phyloP scores from a whole-genome alignment of 2,113 vertebrate species.

The Caranx ignobilis region DNA sequence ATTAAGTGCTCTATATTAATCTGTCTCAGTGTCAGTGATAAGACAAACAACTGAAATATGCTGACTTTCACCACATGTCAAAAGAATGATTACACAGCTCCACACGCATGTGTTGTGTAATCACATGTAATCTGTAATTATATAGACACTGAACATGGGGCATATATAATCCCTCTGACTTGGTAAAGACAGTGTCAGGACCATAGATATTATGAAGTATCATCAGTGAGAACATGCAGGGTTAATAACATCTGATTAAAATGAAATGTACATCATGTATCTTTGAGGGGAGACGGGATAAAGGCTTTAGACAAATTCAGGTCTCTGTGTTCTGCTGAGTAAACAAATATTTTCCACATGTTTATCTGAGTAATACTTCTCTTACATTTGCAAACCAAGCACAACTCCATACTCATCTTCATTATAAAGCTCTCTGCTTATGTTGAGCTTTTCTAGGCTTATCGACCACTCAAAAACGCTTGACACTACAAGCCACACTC shows the following conservation, averaged over 20 bases:
- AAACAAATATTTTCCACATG: background rate
- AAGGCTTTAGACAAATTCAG: background rate
- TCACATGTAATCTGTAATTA: constrained; percentile 74
- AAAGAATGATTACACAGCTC: constrained; percentile 45
- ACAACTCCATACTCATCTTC: too few species aligned
- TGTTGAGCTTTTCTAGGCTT: too few species aligned
- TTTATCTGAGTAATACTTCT: background rate
- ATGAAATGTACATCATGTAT: background rate
- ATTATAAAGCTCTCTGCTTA: too few species aligned
- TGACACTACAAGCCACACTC: too few species aligned
- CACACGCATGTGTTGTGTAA: constrained; percentile 52
- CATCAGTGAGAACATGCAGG: background rate
- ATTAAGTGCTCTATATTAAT: constrained; percentile 51
- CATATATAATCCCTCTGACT: constrained; percentile 62
- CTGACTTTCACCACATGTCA: constrained; percentile 61
- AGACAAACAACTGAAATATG: constrained; percentile 66
- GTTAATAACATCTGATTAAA: constrained; percentile 19
- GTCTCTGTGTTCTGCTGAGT: constrained; percentile 5
- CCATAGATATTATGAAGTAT: background rate
- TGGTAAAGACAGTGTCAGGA: constrained; percentile 29
- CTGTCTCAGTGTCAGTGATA: constrained; percentile 46
- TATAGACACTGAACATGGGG: constrained; percentile 46
- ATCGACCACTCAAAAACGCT: too few species aligned
- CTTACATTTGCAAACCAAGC: background rate
- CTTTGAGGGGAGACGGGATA: background rate